phyloP scores from a whole-genome alignment of 64 coral and sea anemone species.

The Montipora capricornis region DNA sequence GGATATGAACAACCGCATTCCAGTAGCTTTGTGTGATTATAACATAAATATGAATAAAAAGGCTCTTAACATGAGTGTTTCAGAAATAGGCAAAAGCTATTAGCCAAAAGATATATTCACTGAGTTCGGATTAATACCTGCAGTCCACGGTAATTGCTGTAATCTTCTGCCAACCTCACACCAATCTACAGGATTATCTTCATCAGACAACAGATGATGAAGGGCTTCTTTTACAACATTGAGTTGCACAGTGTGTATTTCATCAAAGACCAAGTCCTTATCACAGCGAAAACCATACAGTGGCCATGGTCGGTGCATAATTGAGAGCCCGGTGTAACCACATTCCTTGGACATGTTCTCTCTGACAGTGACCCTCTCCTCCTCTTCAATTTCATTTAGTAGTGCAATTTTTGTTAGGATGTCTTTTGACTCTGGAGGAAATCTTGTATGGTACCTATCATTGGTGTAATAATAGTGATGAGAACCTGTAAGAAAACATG shows the following conservation, averaged over 20 bases:
- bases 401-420: conserved; percentile 12
- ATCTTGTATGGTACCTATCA: background rate
- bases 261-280: conserved; percentile 38
- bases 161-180: conserved; percentile 26
- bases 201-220: conserved; percentile 18
- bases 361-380: conserved; percentile 35
- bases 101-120: background rate
- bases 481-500: background rate
- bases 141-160: conserved; percentile 27
- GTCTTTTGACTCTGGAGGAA: conserved; percentile 25
- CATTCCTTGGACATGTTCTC: background rate
- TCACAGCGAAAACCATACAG: conserved; percentile 55
- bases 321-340: conserved; percentile 51
- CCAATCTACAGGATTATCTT: conserved; percentile 36
- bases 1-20: no score
- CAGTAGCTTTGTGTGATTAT: no score
- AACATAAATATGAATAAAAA: no score
- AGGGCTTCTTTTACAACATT: conserved; percentile 48
- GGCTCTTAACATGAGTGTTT: no score
- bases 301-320: conserved; percentile 25
- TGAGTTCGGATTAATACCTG: background rate
- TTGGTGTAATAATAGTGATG: conserved; percentile 34
- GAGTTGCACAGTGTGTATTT: conserved; percentile 54
- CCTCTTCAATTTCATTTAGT: conserved; percentile 7
- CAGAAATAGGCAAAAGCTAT: background rate